Evolutionary conservation across 2,113 vertebrate genomes (phyloP), one percentile per base, ranked within the genome.

Genomic region (Rostratula benghalensis): DNA sequence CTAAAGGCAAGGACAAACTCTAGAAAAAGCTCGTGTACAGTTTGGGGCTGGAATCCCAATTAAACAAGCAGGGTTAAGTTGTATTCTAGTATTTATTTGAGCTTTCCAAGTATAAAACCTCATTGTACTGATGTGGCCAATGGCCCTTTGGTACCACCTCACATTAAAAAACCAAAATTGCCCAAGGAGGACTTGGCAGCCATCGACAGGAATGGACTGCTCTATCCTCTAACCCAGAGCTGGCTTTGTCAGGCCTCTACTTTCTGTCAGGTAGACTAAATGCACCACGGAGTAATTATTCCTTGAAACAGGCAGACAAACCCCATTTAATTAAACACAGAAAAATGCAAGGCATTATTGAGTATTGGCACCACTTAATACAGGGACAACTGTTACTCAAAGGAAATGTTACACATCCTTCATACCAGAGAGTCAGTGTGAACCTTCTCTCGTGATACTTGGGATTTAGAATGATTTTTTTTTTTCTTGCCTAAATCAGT

Each of bases 321-420:
- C 57, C 61, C 57, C 61, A 71, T 70, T 84, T 77, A 74, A 27
- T 78, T 50, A 37, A 93, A 89, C 43, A 77, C 7, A 92, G 83
- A 89, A 95, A 94, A 95, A 87, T 48, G 63, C 77, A 93, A 88
- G 93, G 77, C 80, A 87, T 93, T 97, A 57, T 94, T 77, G 46
- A 81, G 92, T 77, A 91, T 46, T 97, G 76, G 90, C 89, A 96
- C 79, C 73, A 89, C 79, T 65, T 65, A 50, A 78, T 73, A 78
- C 46, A 70, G 25, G 50, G 79, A 83, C 28, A 82, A 56, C 45
- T 83, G 76, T 50, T 80, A 46, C 25, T 77, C 67, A 87, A 63
- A 76, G 60, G 46, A 70, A 90, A 64, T 28, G 14, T 56, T 77
- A 91, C 37, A 64, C 54, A 75, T 50, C 7, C 3, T 48, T 95